phyloP scores from a whole-genome alignment of 2,113 vertebrate genomes.

The Haliaeetus leucogaster region DNA sequence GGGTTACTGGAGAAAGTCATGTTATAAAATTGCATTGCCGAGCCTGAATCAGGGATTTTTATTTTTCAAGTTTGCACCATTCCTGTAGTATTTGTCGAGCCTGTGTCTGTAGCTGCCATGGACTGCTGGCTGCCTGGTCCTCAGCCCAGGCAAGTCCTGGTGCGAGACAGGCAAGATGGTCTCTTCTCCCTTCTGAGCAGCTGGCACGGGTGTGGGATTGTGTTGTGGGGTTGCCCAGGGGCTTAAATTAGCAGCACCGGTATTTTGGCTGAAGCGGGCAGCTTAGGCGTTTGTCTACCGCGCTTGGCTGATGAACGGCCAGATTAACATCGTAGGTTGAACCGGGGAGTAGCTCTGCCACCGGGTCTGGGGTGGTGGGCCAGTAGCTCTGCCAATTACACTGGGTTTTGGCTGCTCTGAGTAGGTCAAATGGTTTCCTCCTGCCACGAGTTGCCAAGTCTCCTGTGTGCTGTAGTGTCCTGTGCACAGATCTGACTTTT shows the following conservation, averaged over 20 bases:
- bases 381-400: background rate
- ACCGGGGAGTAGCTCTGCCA: rapidly evolving
- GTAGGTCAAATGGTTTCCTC: background rate
- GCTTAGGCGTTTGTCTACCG: no score
- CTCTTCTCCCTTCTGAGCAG: no score
- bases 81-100: background rate
- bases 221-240: background rate
- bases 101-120: rapidly evolving
- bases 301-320: rapidly evolving
- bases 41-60: background rate
- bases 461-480: background rate
- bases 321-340: background rate
- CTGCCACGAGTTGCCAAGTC: rapidly evolving
- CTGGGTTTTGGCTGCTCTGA: background rate
- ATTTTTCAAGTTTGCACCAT: background rate
- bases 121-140: background rate
- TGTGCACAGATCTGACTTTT: background rate
- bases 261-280: background rate
- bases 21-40: rapidly evolving
- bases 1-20: background rate
- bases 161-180: rapidly evolving
- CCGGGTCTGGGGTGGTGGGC: no score
- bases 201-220: background rate
- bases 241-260: background rate
- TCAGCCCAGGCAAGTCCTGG: background rate